Conservation (phyloP, 2,113 vertebrate genomes). For the Zapus hudsonius region DNA sequence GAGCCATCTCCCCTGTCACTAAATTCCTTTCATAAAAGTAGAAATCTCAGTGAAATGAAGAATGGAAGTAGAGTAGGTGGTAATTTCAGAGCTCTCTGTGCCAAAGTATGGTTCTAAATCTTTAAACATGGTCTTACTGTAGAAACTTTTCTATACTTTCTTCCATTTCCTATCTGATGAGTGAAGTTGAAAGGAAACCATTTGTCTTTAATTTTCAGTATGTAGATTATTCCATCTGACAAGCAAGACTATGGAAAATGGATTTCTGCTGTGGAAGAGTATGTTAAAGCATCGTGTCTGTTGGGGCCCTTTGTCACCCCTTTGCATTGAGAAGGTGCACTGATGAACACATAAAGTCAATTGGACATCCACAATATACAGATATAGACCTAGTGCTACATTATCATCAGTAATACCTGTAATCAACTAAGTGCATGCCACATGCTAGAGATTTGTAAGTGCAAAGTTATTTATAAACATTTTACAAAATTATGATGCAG, state of each 20-base stretch:
- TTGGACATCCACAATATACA: not conserved
- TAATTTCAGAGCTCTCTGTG: not conserved
- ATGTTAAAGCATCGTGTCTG: not conserved
- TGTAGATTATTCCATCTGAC: not conserved
- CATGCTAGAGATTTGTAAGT: not conserved
- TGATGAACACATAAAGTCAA: not conserved
- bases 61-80: not conserved
- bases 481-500: not conserved
- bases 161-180: constrained; percentile 1
- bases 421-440: not conserved
- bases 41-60: constrained; percentile 14
- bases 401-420: not conserved
- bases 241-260: not conserved
- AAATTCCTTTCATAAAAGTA: not conserved
- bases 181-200: not conserved
- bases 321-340: not conserved
- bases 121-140: not conserved
- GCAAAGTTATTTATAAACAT: not conserved
- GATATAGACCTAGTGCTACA: not conserved
- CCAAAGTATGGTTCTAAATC: not conserved
- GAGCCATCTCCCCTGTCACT: too few species aligned
- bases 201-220: not conserved
- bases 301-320: not conserved
- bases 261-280: too few species aligned
- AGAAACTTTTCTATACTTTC: not conserved